Conservation (phyloP, 2,888 invertebrate genomes). For the Tinea semifulvella region DNA sequence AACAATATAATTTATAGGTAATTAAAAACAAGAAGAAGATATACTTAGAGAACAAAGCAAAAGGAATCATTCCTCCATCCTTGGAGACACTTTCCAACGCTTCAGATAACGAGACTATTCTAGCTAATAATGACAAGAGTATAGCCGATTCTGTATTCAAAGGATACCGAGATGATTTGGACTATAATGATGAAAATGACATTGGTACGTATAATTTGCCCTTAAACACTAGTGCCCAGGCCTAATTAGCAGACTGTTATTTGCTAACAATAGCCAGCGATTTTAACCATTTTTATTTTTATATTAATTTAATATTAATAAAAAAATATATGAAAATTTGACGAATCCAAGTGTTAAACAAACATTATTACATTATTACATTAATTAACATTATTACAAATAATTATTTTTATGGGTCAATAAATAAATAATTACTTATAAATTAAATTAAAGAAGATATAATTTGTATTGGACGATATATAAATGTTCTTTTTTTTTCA, state of each 20-base stretch:
- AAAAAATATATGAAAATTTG: too few species aligned
- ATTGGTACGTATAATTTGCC: slow-evolving; percentile 58
- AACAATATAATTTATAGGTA: slow-evolving; percentile 36
- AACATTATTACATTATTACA: too few species aligned
- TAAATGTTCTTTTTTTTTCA: too few species aligned
- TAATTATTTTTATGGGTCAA: too few species aligned
- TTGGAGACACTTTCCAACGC: slow-evolving; percentile 41
- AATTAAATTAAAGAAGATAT: too few species aligned
- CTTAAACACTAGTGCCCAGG: not conserved
- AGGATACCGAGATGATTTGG: slow-evolving; percentile 80
- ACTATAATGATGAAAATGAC: slow-evolving; percentile 83
- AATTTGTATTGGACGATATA: too few species aligned
- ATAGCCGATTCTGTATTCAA: slow-evolving; percentile 66
- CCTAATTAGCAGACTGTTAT: not conserved
- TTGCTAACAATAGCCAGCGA: not conserved
- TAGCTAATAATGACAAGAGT: slow-evolving; percentile 36
- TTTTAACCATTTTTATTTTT: too few species aligned
- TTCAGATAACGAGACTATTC: slow-evolving; percentile 33
- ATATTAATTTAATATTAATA: too few species aligned
- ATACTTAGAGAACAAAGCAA: slow-evolving; percentile 58
- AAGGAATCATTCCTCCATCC: slow-evolving; percentile 48
- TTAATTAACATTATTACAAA: too few species aligned
- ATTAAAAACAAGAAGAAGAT: slow-evolving; percentile 70
- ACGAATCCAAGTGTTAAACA: too few species aligned
- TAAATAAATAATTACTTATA: too few species aligned